Conservation (phyloP, 2,113 vertebrate genomes). For the Chroicocephalus ridibundus region DNA sequence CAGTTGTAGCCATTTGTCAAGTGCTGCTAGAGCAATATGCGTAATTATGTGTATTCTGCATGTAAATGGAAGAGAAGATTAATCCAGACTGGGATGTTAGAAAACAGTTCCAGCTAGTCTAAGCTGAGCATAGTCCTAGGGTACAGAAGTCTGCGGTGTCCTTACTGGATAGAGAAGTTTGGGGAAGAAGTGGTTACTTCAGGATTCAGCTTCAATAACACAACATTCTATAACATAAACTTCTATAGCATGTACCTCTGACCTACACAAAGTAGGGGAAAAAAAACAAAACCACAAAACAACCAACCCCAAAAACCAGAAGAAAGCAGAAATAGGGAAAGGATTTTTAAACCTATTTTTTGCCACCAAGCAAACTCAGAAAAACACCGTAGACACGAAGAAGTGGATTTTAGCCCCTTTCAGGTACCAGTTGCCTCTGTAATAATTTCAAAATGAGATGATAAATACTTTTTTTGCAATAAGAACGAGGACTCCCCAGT, state of each 20-base stretch:
- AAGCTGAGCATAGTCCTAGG: not conserved
- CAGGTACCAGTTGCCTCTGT: not conserved
- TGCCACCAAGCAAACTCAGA: not conserved
- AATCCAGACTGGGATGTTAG: not conserved
- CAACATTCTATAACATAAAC: not conserved
- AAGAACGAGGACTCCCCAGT: not conserved
- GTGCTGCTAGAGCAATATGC: not conserved
- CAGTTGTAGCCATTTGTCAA: not conserved
- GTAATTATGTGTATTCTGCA: not conserved
- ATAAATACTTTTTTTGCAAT: not conserved
- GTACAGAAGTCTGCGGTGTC: not conserved
- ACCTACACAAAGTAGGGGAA: not conserved
- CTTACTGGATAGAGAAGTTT: not conserved
- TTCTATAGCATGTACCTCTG: not conserved
- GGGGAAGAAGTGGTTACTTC: not conserved
- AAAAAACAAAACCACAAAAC: not conserved
- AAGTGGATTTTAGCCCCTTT: not conserved
- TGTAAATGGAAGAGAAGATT: not conserved
- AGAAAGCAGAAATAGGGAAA: not conserved
- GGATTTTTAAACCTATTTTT: not conserved
- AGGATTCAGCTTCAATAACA: not conserved
- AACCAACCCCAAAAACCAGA: not conserved
- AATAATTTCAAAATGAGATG: not conserved
- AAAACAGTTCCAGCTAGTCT: not conserved
- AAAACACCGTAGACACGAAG: not conserved